Evolutionary conservation across 2,797 vertebrate species (phyloP).

Genomic region (Okamejei kenojei): DNA sequence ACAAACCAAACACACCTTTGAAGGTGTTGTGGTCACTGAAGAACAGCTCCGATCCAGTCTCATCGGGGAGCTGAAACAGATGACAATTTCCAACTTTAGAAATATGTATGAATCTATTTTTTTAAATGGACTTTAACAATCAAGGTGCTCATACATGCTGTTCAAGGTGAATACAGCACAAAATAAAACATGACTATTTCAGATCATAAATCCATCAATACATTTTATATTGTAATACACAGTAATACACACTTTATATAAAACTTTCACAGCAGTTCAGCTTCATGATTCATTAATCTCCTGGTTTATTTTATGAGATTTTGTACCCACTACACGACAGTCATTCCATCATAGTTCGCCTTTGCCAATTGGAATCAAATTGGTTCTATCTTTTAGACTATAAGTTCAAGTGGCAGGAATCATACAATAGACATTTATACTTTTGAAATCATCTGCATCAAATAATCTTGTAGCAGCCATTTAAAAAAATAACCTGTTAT

Average conservation of each 20-base stretch:
- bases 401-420: neutral
- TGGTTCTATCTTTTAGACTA: neutral
- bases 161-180: neutral
- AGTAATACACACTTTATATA: neutral
- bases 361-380: too few species aligned
- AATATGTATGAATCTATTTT: neutral
- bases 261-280: neutral
- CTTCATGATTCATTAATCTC: neutral
- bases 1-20: constrained; percentile 97
- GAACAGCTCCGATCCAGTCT: constrained; percentile 69
- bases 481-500: neutral
- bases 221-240: neutral
- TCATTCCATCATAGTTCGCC: too few species aligned
- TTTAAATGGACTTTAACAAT: neutral
- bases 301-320: neutral
- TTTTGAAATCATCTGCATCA: neutral
- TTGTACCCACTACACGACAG: neutral
- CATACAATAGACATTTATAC: neutral
- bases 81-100: constrained; percentile 39
- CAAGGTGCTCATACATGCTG: neutral
- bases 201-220: neutral
- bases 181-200: neutral
- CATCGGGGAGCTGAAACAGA: constrained; percentile 72
- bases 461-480: neutral
- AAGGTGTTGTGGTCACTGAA: constrained; percentile 76